phyloP scores from a whole-genome alignment of 2,797 vertebrate species.

The Manis pentadactyla region DNA sequence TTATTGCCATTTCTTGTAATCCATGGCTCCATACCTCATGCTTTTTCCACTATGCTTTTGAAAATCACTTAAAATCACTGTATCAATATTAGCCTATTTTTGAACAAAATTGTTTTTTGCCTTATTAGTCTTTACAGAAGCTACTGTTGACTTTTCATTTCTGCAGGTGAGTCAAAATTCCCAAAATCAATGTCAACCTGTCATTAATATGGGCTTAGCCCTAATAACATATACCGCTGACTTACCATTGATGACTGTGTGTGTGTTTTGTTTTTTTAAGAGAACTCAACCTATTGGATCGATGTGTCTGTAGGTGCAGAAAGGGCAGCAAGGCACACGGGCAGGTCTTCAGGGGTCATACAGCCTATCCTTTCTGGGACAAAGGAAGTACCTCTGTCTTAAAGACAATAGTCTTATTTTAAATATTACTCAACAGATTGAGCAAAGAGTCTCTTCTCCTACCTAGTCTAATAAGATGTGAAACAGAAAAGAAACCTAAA shows the following conservation, averaged over 20 bases:
- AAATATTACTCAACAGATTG: background rate
- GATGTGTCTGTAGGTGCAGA: background rate
- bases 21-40: background rate
- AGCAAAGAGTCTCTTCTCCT: background rate
- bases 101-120: background rate
- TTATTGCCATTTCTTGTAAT: background rate
- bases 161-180: background rate
- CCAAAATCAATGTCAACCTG: background rate
- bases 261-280: background rate
- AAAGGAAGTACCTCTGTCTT: background rate
- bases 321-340: background rate
- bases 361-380: background rate
- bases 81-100: background rate
- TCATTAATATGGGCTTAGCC: background rate
- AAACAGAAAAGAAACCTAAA: background rate
- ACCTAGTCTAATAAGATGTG: background rate
- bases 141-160: slow-evolving; percentile 37
- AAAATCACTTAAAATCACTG: slow-evolving; percentile 21
- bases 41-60: background rate
- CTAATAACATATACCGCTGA: background rate
- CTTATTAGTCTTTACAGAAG: background rate
- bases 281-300: background rate
- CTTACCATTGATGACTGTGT: background rate
- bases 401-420: background rate
- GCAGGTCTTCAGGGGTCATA: background rate